Percentiles rank a stretch among this genome's conserved stretches.
Conservation (phyloP, 1,140 invertebrate genomes). For the Lordiphosa clarofinis region DNA sequence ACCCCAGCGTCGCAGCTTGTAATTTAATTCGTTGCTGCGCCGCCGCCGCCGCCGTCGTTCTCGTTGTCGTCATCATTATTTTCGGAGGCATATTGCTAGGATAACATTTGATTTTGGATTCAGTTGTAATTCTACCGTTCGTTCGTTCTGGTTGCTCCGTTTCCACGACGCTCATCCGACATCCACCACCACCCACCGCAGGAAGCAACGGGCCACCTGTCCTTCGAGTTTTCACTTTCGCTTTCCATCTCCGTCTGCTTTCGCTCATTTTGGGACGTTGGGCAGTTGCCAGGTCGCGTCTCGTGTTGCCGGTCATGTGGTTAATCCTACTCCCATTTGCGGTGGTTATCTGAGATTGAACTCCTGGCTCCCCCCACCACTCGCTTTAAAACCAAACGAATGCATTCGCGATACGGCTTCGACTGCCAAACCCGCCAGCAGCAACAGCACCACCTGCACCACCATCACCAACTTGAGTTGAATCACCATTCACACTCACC, state of each 20-base stretch:
- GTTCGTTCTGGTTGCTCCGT: constrained; percentile 74
- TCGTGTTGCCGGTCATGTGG: constrained; percentile 36
- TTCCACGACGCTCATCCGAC: constrained; percentile 51
- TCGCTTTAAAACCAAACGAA: constrained; percentile 59
- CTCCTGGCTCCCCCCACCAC: constrained; percentile 11
- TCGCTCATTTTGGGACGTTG: constrained; percentile 10
- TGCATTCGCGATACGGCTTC: constrained; percentile 76
- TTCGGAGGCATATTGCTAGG: constrained; percentile 80
- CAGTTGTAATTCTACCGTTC: constrained; percentile 80
- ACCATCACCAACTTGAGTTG: constrained; percentile 27
- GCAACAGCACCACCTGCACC: constrained; percentile 33
- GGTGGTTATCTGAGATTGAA: constrained; percentile 1
- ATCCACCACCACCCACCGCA: constrained; percentile 24
- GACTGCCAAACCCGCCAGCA: constrained; percentile 65
- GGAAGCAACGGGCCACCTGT: neutral
- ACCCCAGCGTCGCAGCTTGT: constrained; percentile 43
- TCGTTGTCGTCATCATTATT: constrained; percentile 64
- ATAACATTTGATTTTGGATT: constrained; percentile 80
- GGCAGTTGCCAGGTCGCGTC: constrained; percentile 42
- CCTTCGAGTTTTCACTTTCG: constrained; percentile 59
- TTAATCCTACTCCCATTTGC: neutral
- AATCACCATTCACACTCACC: constrained; percentile 26
- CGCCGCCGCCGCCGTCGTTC: constrained; percentile 48
- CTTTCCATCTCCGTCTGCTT: constrained; percentile 36
- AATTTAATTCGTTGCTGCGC: constrained; percentile 74